Evolutionary conservation across 1,140 invertebrate genomes (phyloP).

Genomic region (Drosophila insularis): DNA sequence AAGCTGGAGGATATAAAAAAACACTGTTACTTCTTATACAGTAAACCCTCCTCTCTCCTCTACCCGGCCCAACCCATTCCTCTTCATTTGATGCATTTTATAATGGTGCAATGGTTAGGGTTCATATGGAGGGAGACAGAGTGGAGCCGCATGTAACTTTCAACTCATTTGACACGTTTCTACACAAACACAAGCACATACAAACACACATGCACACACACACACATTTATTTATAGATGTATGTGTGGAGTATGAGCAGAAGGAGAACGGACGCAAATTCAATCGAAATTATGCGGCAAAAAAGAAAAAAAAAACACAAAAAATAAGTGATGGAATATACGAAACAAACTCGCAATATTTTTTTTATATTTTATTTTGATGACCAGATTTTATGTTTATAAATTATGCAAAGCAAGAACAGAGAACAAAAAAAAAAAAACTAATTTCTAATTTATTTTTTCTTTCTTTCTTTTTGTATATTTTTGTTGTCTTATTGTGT

Average conservation of each 20-base stretch:
- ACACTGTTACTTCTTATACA: background rate
- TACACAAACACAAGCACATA: slow-evolving; percentile 38
- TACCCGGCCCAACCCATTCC: background rate
- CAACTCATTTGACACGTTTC: slow-evolving; percentile 77
- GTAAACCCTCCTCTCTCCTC: background rate
- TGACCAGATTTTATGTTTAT: slow-evolving; percentile 13
- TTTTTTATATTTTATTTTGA: slow-evolving; percentile 61
- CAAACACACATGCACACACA: slow-evolving; percentile 48
- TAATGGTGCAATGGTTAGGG: background rate
- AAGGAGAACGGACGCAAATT: slow-evolving; percentile 9
- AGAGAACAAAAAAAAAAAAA: background rate
- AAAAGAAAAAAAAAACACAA: no score
- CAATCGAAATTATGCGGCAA: slow-evolving; percentile 68
- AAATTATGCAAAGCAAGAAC: background rate
- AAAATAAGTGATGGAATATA: slow-evolving; percentile 2
- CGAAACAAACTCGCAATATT: slow-evolving; percentile 51
- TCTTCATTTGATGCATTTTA: background rate
- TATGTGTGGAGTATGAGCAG: slow-evolving; percentile 6
- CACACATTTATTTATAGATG: slow-evolving; percentile 3
- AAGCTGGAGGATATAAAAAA: slow-evolving; percentile 2
- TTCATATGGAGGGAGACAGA: slow-evolving; percentile 23
- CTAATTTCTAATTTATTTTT: slow-evolving; percentile 4
- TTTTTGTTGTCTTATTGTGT: background rate
- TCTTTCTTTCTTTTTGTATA: background rate
- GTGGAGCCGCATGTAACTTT: slow-evolving; percentile 75